These are phyloP conservation scores for Hyposmocoma kahamanoa DNA, from an alignment of 1,140 invertebrate genomes.

Conservation along the genomic window DNA sequence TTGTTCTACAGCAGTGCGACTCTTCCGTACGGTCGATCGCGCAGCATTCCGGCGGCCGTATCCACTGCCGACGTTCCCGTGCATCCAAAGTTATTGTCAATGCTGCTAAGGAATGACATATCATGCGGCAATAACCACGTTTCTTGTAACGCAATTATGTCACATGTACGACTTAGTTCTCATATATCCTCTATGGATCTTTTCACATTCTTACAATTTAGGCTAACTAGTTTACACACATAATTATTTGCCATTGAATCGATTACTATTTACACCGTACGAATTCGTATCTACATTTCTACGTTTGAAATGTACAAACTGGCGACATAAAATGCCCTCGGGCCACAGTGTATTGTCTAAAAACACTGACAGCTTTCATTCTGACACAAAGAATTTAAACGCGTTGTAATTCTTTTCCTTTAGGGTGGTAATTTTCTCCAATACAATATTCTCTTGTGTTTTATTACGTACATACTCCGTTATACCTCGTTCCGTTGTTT, in stretches of 20 bases:
- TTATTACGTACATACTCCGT: too few relatives aligned
- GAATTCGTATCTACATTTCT: background rate
- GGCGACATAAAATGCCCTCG: too few relatives aligned
- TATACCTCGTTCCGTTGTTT: too few relatives aligned
- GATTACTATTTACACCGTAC: background rate
- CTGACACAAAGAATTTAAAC: too few relatives aligned
- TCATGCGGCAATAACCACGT: constrained; percentile 5
- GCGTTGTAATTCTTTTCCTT: too few relatives aligned
- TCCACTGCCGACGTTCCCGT: background rate
- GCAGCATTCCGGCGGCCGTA: background rate
- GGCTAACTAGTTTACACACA: background rate
- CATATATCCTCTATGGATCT: background rate
- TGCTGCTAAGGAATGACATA: background rate
- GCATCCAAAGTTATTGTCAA: background rate
- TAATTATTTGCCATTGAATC: background rate
- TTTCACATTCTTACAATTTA: constrained; percentile 1
- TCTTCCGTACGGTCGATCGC: constrained; percentile 1
- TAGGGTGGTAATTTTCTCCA: too few relatives aligned
- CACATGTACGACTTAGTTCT: background rate
- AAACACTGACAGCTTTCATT: too few relatives aligned
- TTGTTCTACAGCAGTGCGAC: constrained; percentile 1
- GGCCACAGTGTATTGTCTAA: too few relatives aligned
- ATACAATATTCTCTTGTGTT: too few relatives aligned
- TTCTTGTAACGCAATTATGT: constrained; percentile 5
- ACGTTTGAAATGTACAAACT: too few relatives aligned